A percentile compares a stretch with the other conserved stretches of the same genome.
Evolutionary conservation across 2,113 vertebrate species (phyloP).

Genomic region (Elanus axillaris): DNA sequence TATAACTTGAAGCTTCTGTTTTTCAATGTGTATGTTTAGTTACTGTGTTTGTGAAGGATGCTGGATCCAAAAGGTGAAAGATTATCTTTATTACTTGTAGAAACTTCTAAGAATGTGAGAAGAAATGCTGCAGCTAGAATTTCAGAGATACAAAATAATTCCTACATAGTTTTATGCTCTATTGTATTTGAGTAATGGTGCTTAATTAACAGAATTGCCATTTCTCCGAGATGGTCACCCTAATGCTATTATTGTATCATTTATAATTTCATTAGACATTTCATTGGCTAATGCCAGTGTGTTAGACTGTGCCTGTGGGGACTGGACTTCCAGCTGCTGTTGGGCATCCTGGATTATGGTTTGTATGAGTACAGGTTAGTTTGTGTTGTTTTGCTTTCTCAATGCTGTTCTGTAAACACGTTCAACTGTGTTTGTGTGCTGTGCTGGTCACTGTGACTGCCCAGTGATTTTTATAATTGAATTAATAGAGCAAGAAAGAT

Average conservation of each 20-base stretch:
- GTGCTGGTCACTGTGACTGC: background rate
- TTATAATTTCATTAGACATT: background rate
- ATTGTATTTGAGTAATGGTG: background rate
- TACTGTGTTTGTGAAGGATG: background rate
- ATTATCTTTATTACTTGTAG: background rate
- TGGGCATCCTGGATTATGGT: background rate
- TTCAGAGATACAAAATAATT: background rate
- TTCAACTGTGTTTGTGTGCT: background rate
- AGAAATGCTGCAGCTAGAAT: background rate
- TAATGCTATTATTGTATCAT: background rate
- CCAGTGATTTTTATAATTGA: background rate
- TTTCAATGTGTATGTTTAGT: background rate
- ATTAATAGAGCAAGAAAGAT: background rate
- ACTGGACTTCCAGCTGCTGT: background rate
- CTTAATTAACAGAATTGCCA: background rate
- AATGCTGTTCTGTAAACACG: background rate
- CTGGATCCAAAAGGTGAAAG: background rate
- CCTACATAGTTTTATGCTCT: background rate
- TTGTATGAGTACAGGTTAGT: background rate
- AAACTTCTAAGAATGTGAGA: background rate
- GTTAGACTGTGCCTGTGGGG: background rate
- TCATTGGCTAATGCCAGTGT: background rate
- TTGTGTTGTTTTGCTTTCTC: background rate
- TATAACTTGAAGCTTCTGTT: background rate
- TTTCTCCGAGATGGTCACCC: background rate